Evolutionary conservation across 2,113 vertebrate species (phyloP).

Genomic region (Peromyscus polionotus): DNA sequence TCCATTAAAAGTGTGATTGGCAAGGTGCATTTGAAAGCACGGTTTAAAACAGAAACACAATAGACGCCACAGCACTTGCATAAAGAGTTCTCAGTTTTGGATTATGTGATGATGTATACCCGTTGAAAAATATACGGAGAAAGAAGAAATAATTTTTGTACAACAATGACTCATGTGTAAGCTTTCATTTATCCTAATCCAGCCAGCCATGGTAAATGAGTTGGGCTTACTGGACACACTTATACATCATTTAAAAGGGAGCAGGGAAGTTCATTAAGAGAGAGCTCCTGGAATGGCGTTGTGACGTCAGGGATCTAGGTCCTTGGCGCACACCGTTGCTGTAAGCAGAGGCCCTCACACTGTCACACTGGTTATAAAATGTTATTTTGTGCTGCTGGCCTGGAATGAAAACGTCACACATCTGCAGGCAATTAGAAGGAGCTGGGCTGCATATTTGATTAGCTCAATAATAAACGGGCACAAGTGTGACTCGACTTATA

Average conservation of each 20-base stretch:
- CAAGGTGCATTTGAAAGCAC: background rate
- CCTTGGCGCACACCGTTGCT: slow-evolving; percentile 85
- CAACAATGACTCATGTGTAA: slow-evolving; percentile 65
- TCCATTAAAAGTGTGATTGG: slow-evolving; percentile 16
- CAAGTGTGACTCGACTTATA: slow-evolving; percentile 87
- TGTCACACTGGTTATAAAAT: slow-evolving; percentile 88
- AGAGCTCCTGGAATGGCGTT: slow-evolving; percentile 81
- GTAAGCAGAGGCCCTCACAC: slow-evolving; percentile 86
- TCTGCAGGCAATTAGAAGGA: slow-evolving; percentile 91
- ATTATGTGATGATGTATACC: slow-evolving; percentile 66
- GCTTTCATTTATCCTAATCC: slow-evolving; percentile 67
- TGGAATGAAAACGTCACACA: slow-evolving; percentile 89
- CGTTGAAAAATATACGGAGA: slow-evolving; percentile 49
- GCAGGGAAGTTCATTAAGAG: slow-evolving; percentile 84
- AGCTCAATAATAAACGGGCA: slow-evolving; percentile 90
- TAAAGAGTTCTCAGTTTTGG: slow-evolving; percentile 57
- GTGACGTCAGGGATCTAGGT: slow-evolving; percentile 86
- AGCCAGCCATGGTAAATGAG: slow-evolving; percentile 60
- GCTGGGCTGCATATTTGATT: slow-evolving; percentile 87
- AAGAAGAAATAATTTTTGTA: slow-evolving; percentile 61
- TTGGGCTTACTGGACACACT: slow-evolving; percentile 53
- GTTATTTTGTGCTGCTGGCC: slow-evolving; percentile 88
- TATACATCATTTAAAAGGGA: slow-evolving; percentile 77
- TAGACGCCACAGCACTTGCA: slow-evolving; percentile 33
- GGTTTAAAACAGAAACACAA: slow-evolving; percentile 28